phyloP scores from a whole-genome alignment of 1,140 invertebrate genomes.

The Epicauta chinensis region DNA sequence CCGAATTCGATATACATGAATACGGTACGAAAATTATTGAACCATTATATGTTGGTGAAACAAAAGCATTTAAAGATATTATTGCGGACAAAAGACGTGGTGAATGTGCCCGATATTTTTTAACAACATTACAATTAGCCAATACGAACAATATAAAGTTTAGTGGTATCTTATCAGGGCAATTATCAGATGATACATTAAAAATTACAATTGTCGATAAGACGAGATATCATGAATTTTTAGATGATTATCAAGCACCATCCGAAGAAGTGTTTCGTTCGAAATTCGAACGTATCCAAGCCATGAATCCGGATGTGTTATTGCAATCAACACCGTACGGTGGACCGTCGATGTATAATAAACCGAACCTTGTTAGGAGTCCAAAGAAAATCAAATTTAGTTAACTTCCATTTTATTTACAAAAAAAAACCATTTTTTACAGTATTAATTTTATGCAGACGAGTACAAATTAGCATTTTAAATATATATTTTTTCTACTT shows the following conservation, averaged over 20 bases:
- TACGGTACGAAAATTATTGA: slow-evolving; percentile 35
- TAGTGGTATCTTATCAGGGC: slow-evolving; percentile 21
- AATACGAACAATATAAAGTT: slow-evolving; percentile 37
- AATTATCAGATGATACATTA: slow-evolving; percentile 35
- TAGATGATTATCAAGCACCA: slow-evolving; percentile 35
- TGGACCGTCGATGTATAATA: neutral
- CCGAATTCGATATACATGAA: slow-evolving; percentile 38
- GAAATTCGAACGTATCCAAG: slow-evolving; percentile 23
- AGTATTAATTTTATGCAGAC: too few species aligned
- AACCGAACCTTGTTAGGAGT: too few species aligned
- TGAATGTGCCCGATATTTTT: slow-evolving; percentile 34
- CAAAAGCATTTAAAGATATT: too few species aligned
- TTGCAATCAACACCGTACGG: slow-evolving; percentile 7
- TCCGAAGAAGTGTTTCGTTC: slow-evolving; percentile 28
- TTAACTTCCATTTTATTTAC: too few species aligned
- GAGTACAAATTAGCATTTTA: too few species aligned
- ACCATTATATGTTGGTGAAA: slow-evolving; percentile 21
- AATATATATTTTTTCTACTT: too few species aligned
- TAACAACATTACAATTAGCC: slow-evolving; percentile 35
- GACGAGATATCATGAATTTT: slow-evolving; percentile 34
- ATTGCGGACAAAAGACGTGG: too few species aligned
- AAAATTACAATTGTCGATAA: slow-evolving; percentile 31
- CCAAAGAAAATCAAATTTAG: too few species aligned
- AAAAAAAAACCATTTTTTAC: too few species aligned
- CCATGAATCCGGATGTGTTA: slow-evolving; percentile 4